These are phyloP conservation scores for Nibea albiflora DNA, from an alignment of 2,113 vertebrate genomes.

Conservation along the genomic window DNA sequence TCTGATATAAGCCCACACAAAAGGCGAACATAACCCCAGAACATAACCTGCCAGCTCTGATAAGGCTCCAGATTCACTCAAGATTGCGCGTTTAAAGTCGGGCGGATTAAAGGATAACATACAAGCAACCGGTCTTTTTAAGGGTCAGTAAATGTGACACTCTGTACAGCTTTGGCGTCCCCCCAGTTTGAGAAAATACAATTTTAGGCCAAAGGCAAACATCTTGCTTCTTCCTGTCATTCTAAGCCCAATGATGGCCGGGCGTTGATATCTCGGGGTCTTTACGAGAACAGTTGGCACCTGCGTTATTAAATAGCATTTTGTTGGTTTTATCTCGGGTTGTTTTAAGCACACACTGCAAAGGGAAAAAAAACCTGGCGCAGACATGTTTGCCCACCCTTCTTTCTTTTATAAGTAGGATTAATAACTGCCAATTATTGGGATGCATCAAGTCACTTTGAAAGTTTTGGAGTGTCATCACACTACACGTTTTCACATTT, in stretches of 20 bases:
- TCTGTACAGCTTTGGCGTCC: constrained; percentile 23
- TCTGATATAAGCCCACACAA: constrained; percentile 24
- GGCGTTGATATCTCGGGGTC: constrained; percentile 48
- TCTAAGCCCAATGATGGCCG: constrained; percentile 26
- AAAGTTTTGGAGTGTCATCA: constrained; percentile 42
- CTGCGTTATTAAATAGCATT: constrained; percentile 65
- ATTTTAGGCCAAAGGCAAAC: constrained; percentile 18
- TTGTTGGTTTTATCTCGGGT: constrained; percentile 56
- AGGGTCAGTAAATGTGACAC: constrained; percentile 42
- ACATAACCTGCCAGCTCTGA: constrained; percentile 39
- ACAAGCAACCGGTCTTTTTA: constrained; percentile 33
- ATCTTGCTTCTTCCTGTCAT: constrained; percentile 42
- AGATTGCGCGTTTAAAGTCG: constrained; percentile 44
- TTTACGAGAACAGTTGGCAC: constrained; percentile 52
- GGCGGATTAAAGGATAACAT: constrained; percentile 34
- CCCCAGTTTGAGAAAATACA: constrained; percentile 29
- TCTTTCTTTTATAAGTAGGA: constrained; percentile 9
- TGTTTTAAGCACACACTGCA: constrained; percentile 36
- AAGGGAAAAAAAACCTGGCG: constrained; percentile 10
- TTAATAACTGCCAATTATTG: constrained; percentile 47
- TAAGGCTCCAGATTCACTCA: constrained; percentile 39
- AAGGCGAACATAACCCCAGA: constrained; percentile 14
- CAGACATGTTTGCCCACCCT: background rate
- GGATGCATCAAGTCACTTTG: constrained; percentile 27
- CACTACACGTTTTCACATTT: constrained; percentile 26